phyloP scores from a whole-genome alignment of 2,797 vertebrate genomes.

The Lepilemur ruficaudatus region DNA sequence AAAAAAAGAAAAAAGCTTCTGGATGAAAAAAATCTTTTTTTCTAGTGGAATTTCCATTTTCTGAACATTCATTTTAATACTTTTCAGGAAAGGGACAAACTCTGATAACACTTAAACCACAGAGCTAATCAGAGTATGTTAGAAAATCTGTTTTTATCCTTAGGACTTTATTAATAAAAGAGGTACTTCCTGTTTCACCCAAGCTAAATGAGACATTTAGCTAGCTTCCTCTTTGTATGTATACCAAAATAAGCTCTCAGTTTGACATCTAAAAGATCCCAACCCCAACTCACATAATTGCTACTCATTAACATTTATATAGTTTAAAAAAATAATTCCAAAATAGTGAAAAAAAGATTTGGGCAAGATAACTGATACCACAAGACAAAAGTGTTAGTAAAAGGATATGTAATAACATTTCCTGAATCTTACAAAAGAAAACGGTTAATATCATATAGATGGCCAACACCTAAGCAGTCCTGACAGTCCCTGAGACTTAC shows the following conservation, averaged over 20 bases:
- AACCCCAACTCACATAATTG: conserved; percentile 21
- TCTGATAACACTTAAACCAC: conserved; percentile 7
- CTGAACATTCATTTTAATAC: conserved; percentile 22
- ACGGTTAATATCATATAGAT: neutral
- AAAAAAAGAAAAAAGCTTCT: neutral
- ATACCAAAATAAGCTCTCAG: conserved; percentile 17
- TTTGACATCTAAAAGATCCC: conserved; percentile 9
- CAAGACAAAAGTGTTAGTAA: conserved; percentile 17
- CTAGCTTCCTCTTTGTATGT: neutral
- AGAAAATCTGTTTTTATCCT: conserved; percentile 47
- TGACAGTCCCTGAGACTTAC: neutral
- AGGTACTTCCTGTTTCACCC: conserved; percentile 5
- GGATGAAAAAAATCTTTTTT: neutral
- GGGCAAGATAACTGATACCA: conserved; percentile 8
- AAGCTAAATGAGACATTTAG: conserved; percentile 2
- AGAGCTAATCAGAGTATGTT: neutral
- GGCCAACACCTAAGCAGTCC: neutral
- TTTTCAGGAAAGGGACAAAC: conserved; percentile 42
- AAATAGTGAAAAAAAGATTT: conserved; percentile 8
- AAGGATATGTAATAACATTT: conserved; percentile 28
- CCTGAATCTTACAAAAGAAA: conserved; percentile 26
- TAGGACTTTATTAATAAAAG: conserved; percentile 48
- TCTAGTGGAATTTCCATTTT: conserved; percentile 27
- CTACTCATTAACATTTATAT: neutral
- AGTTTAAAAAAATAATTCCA: conserved; percentile 24